A percentile compares a stretch with the other conserved stretches of the same genome.
Evolutionary conservation across 2,113 vertebrate species (phyloP).

Genomic region (Bettongia penicillata): DNA sequence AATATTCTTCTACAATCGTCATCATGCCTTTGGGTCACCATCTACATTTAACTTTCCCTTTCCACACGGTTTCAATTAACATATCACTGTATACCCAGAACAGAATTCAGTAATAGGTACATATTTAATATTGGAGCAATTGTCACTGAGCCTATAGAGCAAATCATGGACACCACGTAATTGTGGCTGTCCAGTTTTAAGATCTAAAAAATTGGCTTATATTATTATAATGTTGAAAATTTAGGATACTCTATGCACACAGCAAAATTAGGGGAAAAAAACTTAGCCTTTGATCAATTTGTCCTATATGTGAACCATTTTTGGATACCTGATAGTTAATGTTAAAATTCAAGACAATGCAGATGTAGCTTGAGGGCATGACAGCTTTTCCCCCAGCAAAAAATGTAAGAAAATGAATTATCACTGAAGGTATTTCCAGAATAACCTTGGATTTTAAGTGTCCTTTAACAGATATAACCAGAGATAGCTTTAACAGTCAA

Average conservation of each 20-base stretch:
- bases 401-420: slow-evolving; percentile 28
- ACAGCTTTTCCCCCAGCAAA: slow-evolving; percentile 9
- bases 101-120: background rate
- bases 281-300: slow-evolving; percentile 33
- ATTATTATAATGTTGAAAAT: slow-evolving; percentile 10
- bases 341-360: slow-evolving; percentile 17
- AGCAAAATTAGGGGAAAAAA: slow-evolving; percentile 15
- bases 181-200: background rate
- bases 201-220: slow-evolving; percentile 21
- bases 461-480: slow-evolving; percentile 51
- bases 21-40: background rate
- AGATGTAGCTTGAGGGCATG: slow-evolving; percentile 36
- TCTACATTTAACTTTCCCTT: slow-evolving; percentile 15
- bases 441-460: slow-evolving; percentile 62
- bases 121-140: slow-evolving; percentile 34
- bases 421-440: slow-evolving; percentile 51
- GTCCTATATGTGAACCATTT: slow-evolving; percentile 3
- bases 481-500: slow-evolving; percentile 46
- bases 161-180: background rate
- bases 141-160: slow-evolving; percentile 8
- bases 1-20: background rate
- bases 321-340: slow-evolving; percentile 33
- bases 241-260: background rate
- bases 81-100: background rate
- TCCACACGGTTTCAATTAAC: background rate